Conservation (phyloP, 2,888 invertebrate species). For the Isotomurus palustris region DNA sequence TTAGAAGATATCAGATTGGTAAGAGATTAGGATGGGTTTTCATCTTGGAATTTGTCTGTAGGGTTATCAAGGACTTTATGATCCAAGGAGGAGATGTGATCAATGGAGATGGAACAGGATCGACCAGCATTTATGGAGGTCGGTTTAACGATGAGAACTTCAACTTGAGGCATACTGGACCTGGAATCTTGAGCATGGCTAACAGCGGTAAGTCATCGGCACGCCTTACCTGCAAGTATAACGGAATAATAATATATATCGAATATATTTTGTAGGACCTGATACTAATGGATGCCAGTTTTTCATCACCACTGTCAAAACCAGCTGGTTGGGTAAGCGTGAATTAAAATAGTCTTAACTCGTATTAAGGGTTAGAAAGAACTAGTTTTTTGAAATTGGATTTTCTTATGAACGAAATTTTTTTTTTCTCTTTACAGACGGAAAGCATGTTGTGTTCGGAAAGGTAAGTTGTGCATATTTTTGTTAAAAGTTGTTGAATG, state of each 20-base stretch:
- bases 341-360: neutral
- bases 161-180: slow-evolving; percentile 68
- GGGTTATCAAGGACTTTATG: slow-evolving; percentile 88
- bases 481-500: neutral
- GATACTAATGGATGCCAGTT: slow-evolving; percentile 66
- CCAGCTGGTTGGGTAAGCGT: slow-evolving; percentile 66
- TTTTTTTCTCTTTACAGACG: slow-evolving; percentile 58
- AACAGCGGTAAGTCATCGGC: no score
- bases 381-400: no score
- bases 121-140: slow-evolving; percentile 78
- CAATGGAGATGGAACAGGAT: slow-evolving; percentile 74
- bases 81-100: slow-evolving; percentile 88
- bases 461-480: slow-evolving; percentile 58
- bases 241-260: no score
- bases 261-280: no score
- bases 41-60: slow-evolving; percentile 34
- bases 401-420: slow-evolving; percentile 62
- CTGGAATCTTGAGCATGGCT: slow-evolving; percentile 64
- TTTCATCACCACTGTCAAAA: slow-evolving; percentile 80
- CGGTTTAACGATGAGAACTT: slow-evolving; percentile 84
- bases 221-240: no score
- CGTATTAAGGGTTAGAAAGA: no score
- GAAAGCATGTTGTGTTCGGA: slow-evolving; percentile 82
- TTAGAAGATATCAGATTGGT: no score
- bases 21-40: neutral